Evolutionary conservation across 2,113 vertebrate species (phyloP).

Genomic region (Bucco capensis): DNA sequence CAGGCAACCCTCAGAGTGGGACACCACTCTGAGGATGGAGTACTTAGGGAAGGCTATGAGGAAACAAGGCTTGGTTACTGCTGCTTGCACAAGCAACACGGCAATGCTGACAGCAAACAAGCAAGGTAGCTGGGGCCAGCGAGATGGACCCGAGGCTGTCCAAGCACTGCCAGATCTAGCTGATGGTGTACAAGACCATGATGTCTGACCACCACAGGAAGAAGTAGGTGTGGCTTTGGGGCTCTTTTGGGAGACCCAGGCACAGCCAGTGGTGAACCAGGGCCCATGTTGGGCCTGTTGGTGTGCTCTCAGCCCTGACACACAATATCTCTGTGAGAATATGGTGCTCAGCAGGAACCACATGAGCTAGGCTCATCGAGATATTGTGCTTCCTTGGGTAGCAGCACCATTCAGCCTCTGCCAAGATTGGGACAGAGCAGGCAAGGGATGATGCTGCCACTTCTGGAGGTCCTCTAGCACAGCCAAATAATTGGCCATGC

Average conservation of each 20-base stretch:
- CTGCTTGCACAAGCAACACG: too few species aligned
- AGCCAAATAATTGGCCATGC: accelerated
- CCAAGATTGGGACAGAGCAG: accelerated
- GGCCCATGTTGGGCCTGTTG: accelerated
- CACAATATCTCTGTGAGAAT: not conserved
- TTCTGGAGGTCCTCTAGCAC: not conserved
- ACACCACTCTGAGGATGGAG: accelerated
- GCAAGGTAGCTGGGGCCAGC: not conserved
- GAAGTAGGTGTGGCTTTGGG: not conserved
- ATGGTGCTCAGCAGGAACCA: accelerated
- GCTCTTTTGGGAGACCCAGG: not conserved
- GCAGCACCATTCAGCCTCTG: not conserved
- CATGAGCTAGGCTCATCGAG: accelerated
- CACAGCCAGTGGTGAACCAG: not conserved
- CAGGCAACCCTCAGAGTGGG: not conserved
- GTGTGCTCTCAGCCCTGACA: not conserved
- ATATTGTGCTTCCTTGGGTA: not conserved
- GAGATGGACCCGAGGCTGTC: not conserved
- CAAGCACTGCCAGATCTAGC: not conserved
- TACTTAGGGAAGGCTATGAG: not conserved
- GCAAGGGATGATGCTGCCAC: not conserved
- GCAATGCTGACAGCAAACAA: not conserved
- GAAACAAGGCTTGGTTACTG: not conserved
- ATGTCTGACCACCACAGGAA: not conserved
- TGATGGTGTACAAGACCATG: too few species aligned